A percentile compares a stretch with the other conserved stretches of the same genome.
These are phyloP conservation scores for Equus przewalskii DNA, from an alignment of 2,113 vertebrate species.

Conservation along the genomic window DNA sequence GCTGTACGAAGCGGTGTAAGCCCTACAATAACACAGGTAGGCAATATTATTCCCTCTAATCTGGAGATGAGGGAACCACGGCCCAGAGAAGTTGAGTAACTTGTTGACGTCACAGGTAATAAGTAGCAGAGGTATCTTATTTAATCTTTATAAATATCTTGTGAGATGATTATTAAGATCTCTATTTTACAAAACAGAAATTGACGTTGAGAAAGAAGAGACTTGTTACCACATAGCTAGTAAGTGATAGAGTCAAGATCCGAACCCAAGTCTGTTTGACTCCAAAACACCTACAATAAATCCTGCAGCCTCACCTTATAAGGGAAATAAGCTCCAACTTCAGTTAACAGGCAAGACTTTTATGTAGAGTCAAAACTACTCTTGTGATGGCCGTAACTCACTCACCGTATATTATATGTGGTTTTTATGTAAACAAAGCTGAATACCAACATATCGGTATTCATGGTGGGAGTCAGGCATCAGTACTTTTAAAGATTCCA, in stretches of 20 bases:
- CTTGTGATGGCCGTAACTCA: background rate
- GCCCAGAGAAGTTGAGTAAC: background rate
- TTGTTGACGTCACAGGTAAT: background rate
- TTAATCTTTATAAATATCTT: slow-evolving; percentile 17
- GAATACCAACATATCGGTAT: background rate
- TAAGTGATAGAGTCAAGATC: background rate
- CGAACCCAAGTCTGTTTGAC: background rate
- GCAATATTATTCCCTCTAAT: background rate
- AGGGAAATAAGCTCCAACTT: background rate
- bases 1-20: background rate
- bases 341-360: background rate
- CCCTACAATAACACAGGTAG: background rate
- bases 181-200: slow-evolving; percentile 13
- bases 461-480: background rate
- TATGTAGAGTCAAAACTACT: background rate
- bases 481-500: background rate
- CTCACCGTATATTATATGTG: background rate
- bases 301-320: background rate
- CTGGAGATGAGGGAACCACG: background rate
- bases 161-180: background rate
- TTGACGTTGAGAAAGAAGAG: background rate
- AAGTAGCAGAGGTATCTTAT: background rate
- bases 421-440: background rate
- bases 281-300: background rate
- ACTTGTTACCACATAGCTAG: background rate